Conservation (phyloP, 2,113 vertebrate genomes). For the Podarcis muralis region DNA sequence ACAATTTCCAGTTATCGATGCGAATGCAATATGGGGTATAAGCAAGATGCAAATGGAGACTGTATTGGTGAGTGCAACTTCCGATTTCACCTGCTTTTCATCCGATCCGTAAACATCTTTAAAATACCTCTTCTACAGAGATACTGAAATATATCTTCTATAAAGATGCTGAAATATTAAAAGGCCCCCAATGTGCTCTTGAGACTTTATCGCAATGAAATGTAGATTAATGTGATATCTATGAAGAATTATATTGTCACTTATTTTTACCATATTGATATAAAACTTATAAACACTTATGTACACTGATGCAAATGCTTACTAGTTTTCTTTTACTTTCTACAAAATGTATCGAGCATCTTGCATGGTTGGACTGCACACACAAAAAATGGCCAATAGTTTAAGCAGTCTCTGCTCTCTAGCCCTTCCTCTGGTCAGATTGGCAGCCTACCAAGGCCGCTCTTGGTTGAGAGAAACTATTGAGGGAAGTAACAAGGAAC, state of each 20-base stretch:
- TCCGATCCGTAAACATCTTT: not conserved
- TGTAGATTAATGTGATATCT: fast-evolving
- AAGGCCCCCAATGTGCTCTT: not conserved
- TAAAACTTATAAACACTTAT: not conserved
- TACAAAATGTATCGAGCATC: not conserved
- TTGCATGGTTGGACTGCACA: not conserved
- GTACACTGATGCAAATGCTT: not conserved
- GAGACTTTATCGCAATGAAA: not conserved
- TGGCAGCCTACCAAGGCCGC: not conserved
- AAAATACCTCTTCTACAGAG: no score
- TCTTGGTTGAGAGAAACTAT: not conserved
- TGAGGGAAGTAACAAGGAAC: not conserved
- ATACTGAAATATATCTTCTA: not conserved
- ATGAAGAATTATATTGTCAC: not conserved
- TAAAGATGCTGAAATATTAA: not conserved
- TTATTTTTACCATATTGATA: not conserved
- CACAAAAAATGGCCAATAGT: not conserved
- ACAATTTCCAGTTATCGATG: slow-evolving; percentile 76
- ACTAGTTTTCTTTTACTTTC: not conserved
- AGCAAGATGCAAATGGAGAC: slow-evolving; percentile 74
- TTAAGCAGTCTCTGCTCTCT: not conserved
- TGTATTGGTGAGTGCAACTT: slow-evolving; percentile 74
- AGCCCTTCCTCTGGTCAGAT: not conserved
- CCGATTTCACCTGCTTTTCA: not conserved
- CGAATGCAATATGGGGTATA: slow-evolving; percentile 80